phyloP scores from a whole-genome alignment of 2,888 invertebrate genomes.

The Idaea biselata region DNA sequence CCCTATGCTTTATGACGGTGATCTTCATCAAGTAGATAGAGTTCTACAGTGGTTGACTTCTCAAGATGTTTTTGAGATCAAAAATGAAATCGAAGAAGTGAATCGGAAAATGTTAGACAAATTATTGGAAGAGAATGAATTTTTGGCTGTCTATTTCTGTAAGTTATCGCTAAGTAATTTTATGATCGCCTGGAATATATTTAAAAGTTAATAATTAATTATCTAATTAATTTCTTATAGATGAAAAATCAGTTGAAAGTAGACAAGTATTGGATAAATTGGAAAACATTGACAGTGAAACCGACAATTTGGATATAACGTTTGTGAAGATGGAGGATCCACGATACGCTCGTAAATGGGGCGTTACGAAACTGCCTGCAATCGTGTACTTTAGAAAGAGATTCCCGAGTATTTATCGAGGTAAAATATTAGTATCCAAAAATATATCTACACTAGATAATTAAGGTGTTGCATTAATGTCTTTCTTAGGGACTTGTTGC shows the following conservation, averaged over 20 bases:
- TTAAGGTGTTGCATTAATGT: no score
- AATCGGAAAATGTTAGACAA: constrained; percentile 98
- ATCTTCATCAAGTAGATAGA: constrained; percentile 91
- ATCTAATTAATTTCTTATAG: constrained; percentile 64
- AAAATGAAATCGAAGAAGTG: constrained; percentile 98
- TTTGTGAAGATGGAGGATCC: constrained; percentile 97
- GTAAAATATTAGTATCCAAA: constrained; percentile 55
- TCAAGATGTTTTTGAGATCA: constrained; percentile 96
- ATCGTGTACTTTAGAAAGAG: constrained; percentile 94
- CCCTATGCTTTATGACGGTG: constrained; percentile 94
- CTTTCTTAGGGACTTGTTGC: no score
- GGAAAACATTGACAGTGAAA: constrained; percentile 97
- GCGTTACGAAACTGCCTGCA: constrained; percentile 93
- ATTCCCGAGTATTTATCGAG: constrained; percentile 96
- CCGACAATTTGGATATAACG: constrained; percentile 95
- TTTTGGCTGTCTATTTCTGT: constrained; percentile 97
- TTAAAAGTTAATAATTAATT: neutral
- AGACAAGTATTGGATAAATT: constrained; percentile 90
- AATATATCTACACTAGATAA: neutral
- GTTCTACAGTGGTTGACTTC: constrained; percentile 94
- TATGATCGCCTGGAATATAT: neutral
- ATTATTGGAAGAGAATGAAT: constrained; percentile 95
- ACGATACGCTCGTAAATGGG: constrained; percentile 95
- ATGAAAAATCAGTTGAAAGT: constrained; percentile 91
- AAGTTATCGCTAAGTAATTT: constrained; percentile 61